Evolutionary conservation across 2,113 vertebrate genomes (phyloP), one percentile per base, ranked within the genome.

Genomic region (Coptodon bakossiorum): DNA sequence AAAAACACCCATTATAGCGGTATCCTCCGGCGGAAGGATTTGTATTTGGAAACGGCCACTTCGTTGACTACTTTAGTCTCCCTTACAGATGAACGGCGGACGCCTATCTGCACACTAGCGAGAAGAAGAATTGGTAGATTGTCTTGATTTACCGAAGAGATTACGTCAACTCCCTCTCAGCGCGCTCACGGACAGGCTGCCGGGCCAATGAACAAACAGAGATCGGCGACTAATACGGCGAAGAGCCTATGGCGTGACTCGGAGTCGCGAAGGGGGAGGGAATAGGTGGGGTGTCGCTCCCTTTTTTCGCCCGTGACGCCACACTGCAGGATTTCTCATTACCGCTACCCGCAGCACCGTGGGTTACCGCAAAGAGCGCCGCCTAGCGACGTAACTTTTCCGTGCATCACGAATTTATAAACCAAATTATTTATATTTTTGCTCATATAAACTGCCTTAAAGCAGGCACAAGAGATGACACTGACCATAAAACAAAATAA

Each of bases 281-380:
- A 50, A 81, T 81, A 71, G 91, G 90, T 6, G 90, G 84, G 38
- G 34, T 22, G 29, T 57, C 13, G 76, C 19, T 38, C 3, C 48
- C 54, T 24, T 45, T 73, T 85, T 83, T 63, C 11, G 19, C n/a
- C 6, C 80, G 94, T 97, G 96, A 97, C 97, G 96, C 93, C 94
- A 95, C 94, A 96, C 95, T 97, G 96, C 96, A 96, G 97, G 96
- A 96, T 95, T 95, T 95, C 95, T 94, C 40, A 86, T 90, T 86
- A 90, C 88, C 81, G 86, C 94, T 93, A 91, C 90, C 91, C 83
- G 89, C 91, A 86, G 81, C 86, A 87, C 89, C 17, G 17, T 52
- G 61, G 78, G 79, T 93, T 86, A 90, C 79, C 84, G 81, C 53
- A 78, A 80, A 92, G 40, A 86, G 84, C 92, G 95, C 94, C 95